phyloP scores from a whole-genome alignment of 2,888 invertebrate species.

The Aquatica leii region DNA sequence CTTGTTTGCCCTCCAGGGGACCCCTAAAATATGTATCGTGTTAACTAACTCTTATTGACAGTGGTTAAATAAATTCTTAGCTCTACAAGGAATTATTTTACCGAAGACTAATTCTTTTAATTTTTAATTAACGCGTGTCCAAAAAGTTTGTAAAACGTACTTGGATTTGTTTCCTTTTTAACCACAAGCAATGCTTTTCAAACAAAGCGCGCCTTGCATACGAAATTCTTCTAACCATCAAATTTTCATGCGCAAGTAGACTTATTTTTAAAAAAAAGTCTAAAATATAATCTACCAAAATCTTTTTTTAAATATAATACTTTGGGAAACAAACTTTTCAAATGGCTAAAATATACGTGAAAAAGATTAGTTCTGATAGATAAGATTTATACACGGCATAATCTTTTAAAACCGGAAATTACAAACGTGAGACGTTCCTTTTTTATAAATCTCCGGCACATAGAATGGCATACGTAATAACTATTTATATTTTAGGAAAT shows the following conservation, averaged over 20 bases:
- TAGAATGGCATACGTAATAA: conserved; percentile 6
- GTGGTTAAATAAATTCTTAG: conserved; percentile 1
- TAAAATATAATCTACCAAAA: conserved; percentile 6
- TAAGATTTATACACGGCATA: conserved; percentile 47
- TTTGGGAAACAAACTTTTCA: conserved; percentile 31
- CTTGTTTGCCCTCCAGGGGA: conserved; percentile 27
- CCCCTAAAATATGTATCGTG: conserved; percentile 20
- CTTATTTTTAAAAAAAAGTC: too few species aligned
- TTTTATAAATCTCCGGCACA: conserved; percentile 22
- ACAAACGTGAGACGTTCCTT: conserved; percentile 34
- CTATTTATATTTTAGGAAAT: too few species aligned
- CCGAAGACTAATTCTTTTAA: background rate
- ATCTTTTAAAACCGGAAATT: conserved; percentile 45
- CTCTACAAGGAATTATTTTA: conserved; percentile 5
- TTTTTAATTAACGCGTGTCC: too few species aligned
- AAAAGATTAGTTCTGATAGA: conserved; percentile 46
- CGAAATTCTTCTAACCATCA: too few species aligned
- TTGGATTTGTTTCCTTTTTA: too few species aligned
- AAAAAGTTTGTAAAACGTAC: too few species aligned
- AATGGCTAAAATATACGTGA: conserved; percentile 45
- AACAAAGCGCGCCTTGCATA: too few species aligned
- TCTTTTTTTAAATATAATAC: conserved; percentile 22
- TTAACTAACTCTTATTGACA: conserved; percentile 6
- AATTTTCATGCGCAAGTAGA: too few species aligned
- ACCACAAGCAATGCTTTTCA: too few species aligned